Evolutionary conservation across 2,797 vertebrate species (phyloP).

Genomic region (Epinephelus malabaricus): DNA sequence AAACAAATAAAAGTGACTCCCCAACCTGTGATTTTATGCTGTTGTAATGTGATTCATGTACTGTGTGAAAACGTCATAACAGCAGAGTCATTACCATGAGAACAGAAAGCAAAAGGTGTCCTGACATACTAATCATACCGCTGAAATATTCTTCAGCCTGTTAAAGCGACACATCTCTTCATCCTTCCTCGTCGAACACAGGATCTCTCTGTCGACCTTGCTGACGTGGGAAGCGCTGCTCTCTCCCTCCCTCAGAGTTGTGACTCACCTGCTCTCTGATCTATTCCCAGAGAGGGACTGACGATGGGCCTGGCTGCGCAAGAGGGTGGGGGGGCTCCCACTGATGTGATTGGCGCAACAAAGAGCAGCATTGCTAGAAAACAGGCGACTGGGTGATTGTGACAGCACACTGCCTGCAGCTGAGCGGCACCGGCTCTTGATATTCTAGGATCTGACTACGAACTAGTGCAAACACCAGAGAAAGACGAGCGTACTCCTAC

Average conservation of each 20-base stretch:
- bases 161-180: slow-evolving; percentile 11
- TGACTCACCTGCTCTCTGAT: slow-evolving; percentile 85
- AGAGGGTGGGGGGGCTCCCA: slow-evolving; percentile 39
- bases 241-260: slow-evolving; percentile 60
- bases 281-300: slow-evolving; percentile 74
- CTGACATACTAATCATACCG: slow-evolving; percentile 15
- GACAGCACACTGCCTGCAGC: slow-evolving; percentile 24
- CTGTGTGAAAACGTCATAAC: slow-evolving; percentile 4
- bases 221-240: slow-evolving; percentile 71
- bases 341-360: slow-evolving; percentile 67
- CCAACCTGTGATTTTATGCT: background rate
- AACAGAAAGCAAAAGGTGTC: slow-evolving; percentile 9
- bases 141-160: slow-evolving; percentile 19
- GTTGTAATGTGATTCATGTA: slow-evolving; percentile 11
- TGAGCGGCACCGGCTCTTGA: slow-evolving; percentile 9
- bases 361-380: slow-evolving; percentile 53
- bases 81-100: background rate
- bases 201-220: slow-evolving; percentile 60
- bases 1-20: slow-evolving; percentile 10
- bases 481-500: background rate
- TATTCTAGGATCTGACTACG: slow-evolving; percentile 16
- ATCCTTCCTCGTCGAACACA: slow-evolving; percentile 31
- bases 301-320: slow-evolving; percentile 64
- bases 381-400: slow-evolving; percentile 26
- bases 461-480: slow-evolving; percentile 19